Base-by-base conservation (phyloP, 2,797 vertebrate genomes). In the Microctenopoma lineatum region DNA sequence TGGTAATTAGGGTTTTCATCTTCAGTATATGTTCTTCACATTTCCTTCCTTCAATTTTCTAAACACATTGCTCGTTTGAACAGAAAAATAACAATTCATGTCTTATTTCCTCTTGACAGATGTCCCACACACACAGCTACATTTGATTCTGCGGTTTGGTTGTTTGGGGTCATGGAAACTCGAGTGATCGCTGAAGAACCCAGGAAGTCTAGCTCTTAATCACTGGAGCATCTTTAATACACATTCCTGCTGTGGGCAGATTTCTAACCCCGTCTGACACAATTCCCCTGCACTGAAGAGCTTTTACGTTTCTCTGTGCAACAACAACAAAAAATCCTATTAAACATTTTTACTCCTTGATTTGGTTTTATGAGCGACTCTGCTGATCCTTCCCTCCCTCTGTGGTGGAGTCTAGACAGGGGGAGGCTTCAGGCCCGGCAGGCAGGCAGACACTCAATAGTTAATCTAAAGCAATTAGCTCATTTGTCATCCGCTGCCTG, bases 401-500 rank as follows among this genome's bases (percentile, higher is more conserved):
- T 81, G 80, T 34, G 72, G 59, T 32, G 73, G 56, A 53, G 86
- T 89, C 87, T 86, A 87, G 86, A 89, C 85, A 80, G 82, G 67
- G 79, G 81, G 63, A 78, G 84, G 81, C 83, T 58, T 72, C 4
- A 42, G 68, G 81, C 81, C 83, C 62, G 59, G 71, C 80, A 77
- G 84, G 73, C 81, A 76, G 84, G 68, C 83, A 87, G 79, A 77
- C 84, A 80, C 85, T 86, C 70, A 71, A 84, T 38, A 84, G 72
- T 83, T 89, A 84, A 90, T 88, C 86, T 79, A 55, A 88, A 87
- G 83, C 87, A 90, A 89, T 90, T 89, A 88, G 86, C 84, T 90
- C 86, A 85, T 90, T 86, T 89, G 84, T 90, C 87, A 87, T 84
- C 77, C 73, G 6, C 69, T 79, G 84, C 81, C 81, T 85, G 83